These are phyloP conservation scores for Catharus minimus DNA, from an alignment of 2,113 vertebrate species.

Conservation along the genomic window DNA sequence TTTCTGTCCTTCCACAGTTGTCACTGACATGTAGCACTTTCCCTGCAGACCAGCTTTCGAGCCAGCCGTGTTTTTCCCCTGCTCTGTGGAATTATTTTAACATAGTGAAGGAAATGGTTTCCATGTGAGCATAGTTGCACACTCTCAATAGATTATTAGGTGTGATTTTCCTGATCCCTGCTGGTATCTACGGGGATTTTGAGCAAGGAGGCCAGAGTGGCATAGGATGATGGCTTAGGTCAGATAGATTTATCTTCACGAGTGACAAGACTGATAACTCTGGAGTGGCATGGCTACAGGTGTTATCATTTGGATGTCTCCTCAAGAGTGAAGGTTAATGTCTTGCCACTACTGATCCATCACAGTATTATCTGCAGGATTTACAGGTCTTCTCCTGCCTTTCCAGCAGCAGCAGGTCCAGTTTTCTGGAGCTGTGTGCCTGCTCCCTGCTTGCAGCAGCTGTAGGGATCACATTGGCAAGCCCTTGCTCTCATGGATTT, in stretches of 20 bases:
- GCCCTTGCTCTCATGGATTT: neutral
- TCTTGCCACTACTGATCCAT: constrained; percentile 56
- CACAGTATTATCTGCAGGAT: constrained; percentile 36
- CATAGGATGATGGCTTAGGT: neutral
- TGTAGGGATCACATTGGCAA: fast-evolving
- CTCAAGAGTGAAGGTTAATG: constrained; percentile 68
- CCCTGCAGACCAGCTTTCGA: neutral
- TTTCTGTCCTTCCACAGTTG: constrained; percentile 46
- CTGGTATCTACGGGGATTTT: neutral
- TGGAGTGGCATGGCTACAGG: constrained; percentile 36
- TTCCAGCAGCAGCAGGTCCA: neutral
- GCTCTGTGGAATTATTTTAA: neutral
- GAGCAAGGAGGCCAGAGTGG: neutral
- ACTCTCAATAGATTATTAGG: constrained; percentile 24
- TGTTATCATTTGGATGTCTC: constrained; percentile 64
- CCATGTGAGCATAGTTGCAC: neutral
- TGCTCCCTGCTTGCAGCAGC: neutral
- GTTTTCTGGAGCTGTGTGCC: neutral
- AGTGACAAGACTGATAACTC: constrained; percentile 47
- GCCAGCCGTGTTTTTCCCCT: neutral
- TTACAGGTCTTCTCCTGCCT: neutral
- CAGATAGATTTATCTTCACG: constrained; percentile 38
- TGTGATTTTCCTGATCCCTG: constrained; percentile 27
- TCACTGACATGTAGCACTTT: constrained; percentile 33
- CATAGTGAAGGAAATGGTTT: neutral